A percentile compares a stretch with the other conserved stretches of the same genome.
phyloP scores from a whole-genome alignment of 2,797 vertebrate species.

The Sparus aurata region DNA sequence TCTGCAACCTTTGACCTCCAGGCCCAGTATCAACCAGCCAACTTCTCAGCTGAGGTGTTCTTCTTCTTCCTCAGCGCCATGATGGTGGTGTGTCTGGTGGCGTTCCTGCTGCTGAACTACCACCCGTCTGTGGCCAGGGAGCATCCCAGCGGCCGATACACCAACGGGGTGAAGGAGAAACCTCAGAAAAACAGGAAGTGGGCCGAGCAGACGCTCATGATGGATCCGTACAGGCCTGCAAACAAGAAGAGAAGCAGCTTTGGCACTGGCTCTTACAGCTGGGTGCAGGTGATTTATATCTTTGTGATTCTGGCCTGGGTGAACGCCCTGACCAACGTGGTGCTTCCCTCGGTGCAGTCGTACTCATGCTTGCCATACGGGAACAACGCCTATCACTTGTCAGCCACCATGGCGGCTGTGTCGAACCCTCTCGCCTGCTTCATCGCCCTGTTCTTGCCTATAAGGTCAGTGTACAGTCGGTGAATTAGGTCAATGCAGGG shows the following conservation, averaged over 20 bases:
- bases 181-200: slow-evolving; percentile 32
- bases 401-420: slow-evolving; percentile 81
- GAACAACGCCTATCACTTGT: slow-evolving; percentile 85
- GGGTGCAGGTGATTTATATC: slow-evolving; percentile 81
- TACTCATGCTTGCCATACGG: slow-evolving; percentile 88
- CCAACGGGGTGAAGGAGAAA: slow-evolving; percentile 36
- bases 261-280: slow-evolving; percentile 76
- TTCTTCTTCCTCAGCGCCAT: slow-evolving; percentile 88
- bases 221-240: slow-evolving; percentile 41
- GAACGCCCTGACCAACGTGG: slow-evolving; percentile 85
- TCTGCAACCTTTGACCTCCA: slow-evolving; percentile 44
- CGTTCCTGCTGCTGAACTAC: slow-evolving; percentile 86
- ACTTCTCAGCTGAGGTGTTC: slow-evolving; percentile 86
- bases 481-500: neutral
- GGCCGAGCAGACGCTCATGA: slow-evolving; percentile 80
- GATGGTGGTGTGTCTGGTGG: slow-evolving; percentile 85
- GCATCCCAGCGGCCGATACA: slow-evolving; percentile 39
- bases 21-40: slow-evolving; percentile 83
- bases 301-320: slow-evolving; percentile 85
- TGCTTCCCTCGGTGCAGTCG: slow-evolving; percentile 88
- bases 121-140: slow-evolving; percentile 80
- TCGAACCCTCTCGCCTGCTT: slow-evolving; percentile 89
- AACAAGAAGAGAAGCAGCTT: slow-evolving; percentile 65
- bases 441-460: slow-evolving; percentile 85
- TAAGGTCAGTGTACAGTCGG: slow-evolving; percentile 76